These are phyloP conservation scores for Mus pahari DNA, from an alignment of 2,113 vertebrate genomes.

Conservation along the genomic window DNA sequence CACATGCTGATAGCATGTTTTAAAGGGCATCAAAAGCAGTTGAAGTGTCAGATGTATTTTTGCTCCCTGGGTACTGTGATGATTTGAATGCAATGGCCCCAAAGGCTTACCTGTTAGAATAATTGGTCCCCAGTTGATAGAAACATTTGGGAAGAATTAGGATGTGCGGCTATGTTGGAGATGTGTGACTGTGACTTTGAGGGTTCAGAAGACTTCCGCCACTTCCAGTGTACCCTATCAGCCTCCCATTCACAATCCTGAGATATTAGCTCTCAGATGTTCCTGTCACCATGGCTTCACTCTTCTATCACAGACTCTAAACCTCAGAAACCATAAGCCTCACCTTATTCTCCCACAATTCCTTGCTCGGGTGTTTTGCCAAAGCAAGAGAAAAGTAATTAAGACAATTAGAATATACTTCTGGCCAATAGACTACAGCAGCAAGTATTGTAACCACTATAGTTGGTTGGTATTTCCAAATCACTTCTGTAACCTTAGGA, in stretches of 20 bases:
- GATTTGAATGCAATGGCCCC: not conserved
- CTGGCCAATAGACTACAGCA: not conserved
- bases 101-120: not conserved
- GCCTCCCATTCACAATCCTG: not conserved
- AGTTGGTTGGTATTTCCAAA: not conserved
- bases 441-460: not conserved
- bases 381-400: not conserved
- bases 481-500: not conserved
- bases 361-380: not conserved
- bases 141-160: not conserved
- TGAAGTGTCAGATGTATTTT: not conserved
- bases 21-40: slow-evolving; percentile 1
- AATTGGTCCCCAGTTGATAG: not conserved
- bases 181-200: not conserved
- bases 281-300: not conserved
- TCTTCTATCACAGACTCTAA: not conserved
- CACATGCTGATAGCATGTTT: not conserved
- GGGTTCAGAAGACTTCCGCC: too few species aligned
- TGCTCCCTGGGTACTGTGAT: not conserved
- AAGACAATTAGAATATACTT: not conserved
- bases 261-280: not conserved
- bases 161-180: not conserved
- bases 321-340: not conserved
- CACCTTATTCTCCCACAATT: not conserved
- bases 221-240: not conserved